Percentiles rank a stretch among this genome's conserved stretches.
Conservation (phyloP, 2,888 invertebrate genomes). For the Andrena fulva region DNA sequence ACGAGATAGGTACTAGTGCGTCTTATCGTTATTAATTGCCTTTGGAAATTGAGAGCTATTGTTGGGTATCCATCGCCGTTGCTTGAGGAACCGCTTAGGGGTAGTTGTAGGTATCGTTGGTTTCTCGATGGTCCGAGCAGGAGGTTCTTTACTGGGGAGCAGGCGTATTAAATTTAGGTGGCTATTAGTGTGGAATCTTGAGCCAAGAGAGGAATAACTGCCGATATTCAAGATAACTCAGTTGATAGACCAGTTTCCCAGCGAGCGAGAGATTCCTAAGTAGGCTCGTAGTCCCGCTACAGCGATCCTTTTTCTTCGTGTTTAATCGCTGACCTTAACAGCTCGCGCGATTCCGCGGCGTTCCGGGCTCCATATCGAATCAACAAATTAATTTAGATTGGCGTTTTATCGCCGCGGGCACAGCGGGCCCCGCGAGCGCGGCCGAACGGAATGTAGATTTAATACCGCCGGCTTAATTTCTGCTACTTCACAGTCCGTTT, state of each 20-base stretch:
- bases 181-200: too few relatives aligned
- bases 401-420: slow-evolving; percentile 43
- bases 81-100: too few relatives aligned
- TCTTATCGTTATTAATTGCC: slow-evolving; percentile 52
- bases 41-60: slow-evolving; percentile 30
- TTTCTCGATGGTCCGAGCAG: too few relatives aligned
- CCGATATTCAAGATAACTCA: background rate
- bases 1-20: slow-evolving; percentile 58
- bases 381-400: slow-evolving; percentile 58
- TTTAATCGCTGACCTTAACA: slow-evolving; percentile 24
- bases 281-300: background rate
- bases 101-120: too few relatives aligned
- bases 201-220: too few relatives aligned
- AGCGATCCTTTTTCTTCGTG: background rate
- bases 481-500: slow-evolving; percentile 53
- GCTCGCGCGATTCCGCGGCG: slow-evolving; percentile 27
- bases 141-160: too few relatives aligned
- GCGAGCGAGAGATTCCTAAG: background rate
- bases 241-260: background rate
- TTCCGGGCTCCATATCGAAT: slow-evolving; percentile 19
- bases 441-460: slow-evolving; percentile 52
- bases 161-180: too few relatives aligned
- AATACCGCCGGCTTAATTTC: slow-evolving; percentile 41
- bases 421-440: slow-evolving; percentile 14
- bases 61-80: background rate